Base-by-base conservation (phyloP, 2,888 invertebrate genomes). In the Xestoiulus laeticollis region DNA sequence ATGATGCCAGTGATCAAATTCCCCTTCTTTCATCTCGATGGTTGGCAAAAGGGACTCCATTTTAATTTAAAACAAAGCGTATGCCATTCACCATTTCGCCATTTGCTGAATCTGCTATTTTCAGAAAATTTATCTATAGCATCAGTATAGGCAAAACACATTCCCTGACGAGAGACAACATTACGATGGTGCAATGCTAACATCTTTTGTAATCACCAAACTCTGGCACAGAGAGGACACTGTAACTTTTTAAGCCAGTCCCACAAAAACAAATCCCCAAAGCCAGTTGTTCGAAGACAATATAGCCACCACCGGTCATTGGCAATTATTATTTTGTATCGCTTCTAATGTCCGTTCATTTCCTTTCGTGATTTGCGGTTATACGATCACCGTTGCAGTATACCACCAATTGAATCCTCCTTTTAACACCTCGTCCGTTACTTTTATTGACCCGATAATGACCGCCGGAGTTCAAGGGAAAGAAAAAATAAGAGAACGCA, bases 401-500 rank as follows among this genome's bases (percentile, higher is more conserved):
- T 26, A 68, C 68, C 68, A 26, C 26, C 68, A 68, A 68, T 68
- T 68, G 68, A 68, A 68, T 68, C 68, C 68, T 26, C 68, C 68
- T 68, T 68, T 68, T 68, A 26, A 68, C 68, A 68, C 68, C 68
- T 68, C 68, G 68, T 68, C 68, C 68, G 26, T 68, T 68, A 68
- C 68, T 26, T 68, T 68, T 68, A 68, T 68, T 68, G 68, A 68
- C 68, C 68, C 68, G 26, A 68, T 68, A 68, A 68, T 68, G 68
- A 68, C 68, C 68, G 14, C 12, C 12, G 68, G 68, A 68, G 68
- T 68, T 68, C 68, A 68, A 26, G n/a, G 19, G 48, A 48, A 26
- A 68, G 12, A 26, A 12, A 68, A 68, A 68, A 68, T 12, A 68
- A 26, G 3, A n/a, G 22, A n/a, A 10, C 16, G 26, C 68, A 48